These are phyloP conservation scores for Argyrosomus japonicus DNA, from an alignment of 2,113 vertebrate genomes.

Conservation along the genomic window DNA sequence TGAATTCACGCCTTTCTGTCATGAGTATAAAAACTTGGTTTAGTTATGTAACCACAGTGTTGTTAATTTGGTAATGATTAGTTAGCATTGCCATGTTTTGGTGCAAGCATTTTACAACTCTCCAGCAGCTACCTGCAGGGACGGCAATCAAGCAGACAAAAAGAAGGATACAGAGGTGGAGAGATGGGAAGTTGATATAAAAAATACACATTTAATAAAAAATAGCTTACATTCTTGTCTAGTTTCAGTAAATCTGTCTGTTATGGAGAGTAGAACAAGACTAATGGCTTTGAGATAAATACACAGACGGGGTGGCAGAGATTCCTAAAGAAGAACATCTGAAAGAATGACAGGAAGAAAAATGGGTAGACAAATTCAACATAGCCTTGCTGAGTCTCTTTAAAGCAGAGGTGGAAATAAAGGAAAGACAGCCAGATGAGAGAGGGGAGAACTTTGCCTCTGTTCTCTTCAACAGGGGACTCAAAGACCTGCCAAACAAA, in stretches of 20 bases:
- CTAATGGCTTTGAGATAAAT: constrained; percentile 28
- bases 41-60: not conserved
- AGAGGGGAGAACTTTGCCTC: constrained; percentile 41
- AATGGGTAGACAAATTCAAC: constrained; percentile 55
- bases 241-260: constrained; percentile 8
- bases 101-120: not conserved
- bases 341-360: constrained; percentile 51
- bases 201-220: not conserved
- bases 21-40: not conserved
- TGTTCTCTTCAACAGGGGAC: constrained; percentile 44
- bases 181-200: not conserved
- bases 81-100: not conserved
- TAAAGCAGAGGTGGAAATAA: constrained; percentile 32
- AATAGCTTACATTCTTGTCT: not conserved
- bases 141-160: not conserved
- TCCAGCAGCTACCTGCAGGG: not conserved
- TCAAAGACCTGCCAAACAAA: constrained; percentile 72
- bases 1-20: not conserved
- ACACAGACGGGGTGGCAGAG: not conserved
- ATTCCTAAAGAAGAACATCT: constrained; percentile 43
- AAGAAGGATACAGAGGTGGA: not conserved
- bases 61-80: not conserved
- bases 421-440: constrained; percentile 41
- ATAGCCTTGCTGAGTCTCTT: constrained; percentile 33
- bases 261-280: not conserved